A percentile compares a stretch with the other conserved stretches of the same genome.
Evolutionary conservation across 1,140 invertebrate species (phyloP).

Genomic region (Arion vulgaris): DNA sequence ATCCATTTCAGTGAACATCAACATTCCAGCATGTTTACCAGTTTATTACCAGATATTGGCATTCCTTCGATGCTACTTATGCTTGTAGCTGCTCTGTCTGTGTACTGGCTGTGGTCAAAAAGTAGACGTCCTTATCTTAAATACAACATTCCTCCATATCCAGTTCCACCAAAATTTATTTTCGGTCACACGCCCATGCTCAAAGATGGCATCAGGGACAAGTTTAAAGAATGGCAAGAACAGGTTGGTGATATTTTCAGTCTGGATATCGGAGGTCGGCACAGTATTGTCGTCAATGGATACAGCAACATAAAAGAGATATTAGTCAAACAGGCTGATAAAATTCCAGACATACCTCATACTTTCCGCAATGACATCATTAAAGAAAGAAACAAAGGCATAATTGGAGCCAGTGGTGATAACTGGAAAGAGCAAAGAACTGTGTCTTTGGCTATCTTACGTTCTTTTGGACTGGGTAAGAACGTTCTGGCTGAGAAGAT

Average conservation of each 20-base stretch:
- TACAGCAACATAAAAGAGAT: background rate
- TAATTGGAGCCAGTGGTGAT: slow-evolving; percentile 79
- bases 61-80: background rate
- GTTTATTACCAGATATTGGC: background rate
- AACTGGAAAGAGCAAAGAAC: slow-evolving; percentile 88
- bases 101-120: background rate
- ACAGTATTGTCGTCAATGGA: background rate
- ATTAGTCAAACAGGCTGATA: background rate
- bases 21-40: too few species aligned
- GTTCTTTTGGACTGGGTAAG: slow-evolving; percentile 84
- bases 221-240: background rate
- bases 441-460: slow-evolving; percentile 81
- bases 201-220: background rate
- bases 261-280: background rate
- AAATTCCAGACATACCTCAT: background rate
- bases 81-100: background rate
- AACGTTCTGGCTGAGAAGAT: slow-evolving; percentile 81
- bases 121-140: background rate
- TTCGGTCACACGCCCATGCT: background rate
- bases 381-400: slow-evolving; percentile 31
- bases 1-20: too few species aligned
- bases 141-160: slow-evolving; percentile 16
- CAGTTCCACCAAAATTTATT: background rate
- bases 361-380: background rate
- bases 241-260: slow-evolving; percentile 13